Evolutionary conservation across 2,113 vertebrate species (phyloP).

Genomic region (Patagioenas fasciata): DNA sequence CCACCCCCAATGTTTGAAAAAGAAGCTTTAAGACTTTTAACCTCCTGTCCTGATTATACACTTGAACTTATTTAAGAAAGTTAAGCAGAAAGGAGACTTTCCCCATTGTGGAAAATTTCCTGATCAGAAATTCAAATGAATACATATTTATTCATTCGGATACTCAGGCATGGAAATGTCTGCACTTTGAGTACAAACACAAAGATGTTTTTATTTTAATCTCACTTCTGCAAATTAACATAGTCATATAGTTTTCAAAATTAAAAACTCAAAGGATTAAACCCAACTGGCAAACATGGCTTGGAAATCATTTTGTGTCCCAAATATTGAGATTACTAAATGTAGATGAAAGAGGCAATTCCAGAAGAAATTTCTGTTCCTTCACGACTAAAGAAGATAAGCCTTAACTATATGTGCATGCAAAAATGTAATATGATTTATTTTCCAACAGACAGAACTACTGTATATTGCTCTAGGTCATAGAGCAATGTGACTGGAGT

Average conservation of each 20-base stretch:
- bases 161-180: constrained; percentile 1
- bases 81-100: neutral
- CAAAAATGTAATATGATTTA: constrained; percentile 39
- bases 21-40: neutral
- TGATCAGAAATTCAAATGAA: neutral
- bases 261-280: constrained; percentile 45
- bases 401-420: constrained; percentile 19
- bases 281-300: constrained; percentile 2
- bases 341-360: constrained; percentile 55
- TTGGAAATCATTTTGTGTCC: constrained; percentile 25
- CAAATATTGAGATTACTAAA: constrained; percentile 45
- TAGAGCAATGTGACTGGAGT: neutral
- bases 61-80: neutral
- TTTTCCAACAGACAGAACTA: neutral
- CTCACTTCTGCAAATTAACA: constrained; percentile 42
- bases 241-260: constrained; percentile 8
- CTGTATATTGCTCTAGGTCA: neutral
- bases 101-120: neutral
- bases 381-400: constrained; percentile 36
- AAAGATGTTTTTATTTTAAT: constrained; percentile 30
- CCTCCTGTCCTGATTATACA: neutral
- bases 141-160: neutral
- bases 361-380: constrained; percentile 32
- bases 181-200: neutral
- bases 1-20: neutral